Evolutionary conservation across 2,888 invertebrate genomes (phyloP), one percentile per base, ranked within the genome.

Genomic region (Pollenia angustigena): DNA sequence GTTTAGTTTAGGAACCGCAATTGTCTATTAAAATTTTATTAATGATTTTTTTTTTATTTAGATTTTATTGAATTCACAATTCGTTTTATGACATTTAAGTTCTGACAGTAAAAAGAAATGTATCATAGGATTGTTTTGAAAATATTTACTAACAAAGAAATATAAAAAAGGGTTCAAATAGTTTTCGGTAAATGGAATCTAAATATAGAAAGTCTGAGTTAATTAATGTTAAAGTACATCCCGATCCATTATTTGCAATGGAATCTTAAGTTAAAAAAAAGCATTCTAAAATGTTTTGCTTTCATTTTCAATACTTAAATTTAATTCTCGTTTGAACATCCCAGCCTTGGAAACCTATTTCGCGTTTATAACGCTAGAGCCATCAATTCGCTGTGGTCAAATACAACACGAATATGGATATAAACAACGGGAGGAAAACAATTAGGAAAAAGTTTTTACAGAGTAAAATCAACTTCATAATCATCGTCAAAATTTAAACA

Each of bases 1-100:
- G 7, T 81, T 81, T 60, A 60, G 8, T 69, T 76, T 76, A 82
- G 82, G 82, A 82, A 82, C 82, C 56, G 72, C 60, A 62, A 72
- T 54, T 64, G 60, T 81, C 16, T 79, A 11, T 69, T 42, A 46
- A 8, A 32, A n/a, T 18, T 79, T 52, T 9, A 42, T 18, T 42
- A 8, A 12, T 58, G 50, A 1, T 69, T 69, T 52, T 14, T 7
- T 4, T 50, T 50, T 50, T 2, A 9, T 64, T 52, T 62, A 52
- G 6, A 46, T 62, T 42, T 50, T 46, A 16, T 64, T 48, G 11
- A 14, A 66, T 56, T 68, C 18, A 40, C 16, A 56, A 62, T 58
- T 40, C 14, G n/a, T 48, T 62, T 75, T 75, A 56, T 32, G 46
- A 48, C 10, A 54, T 64, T 42, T 44, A 64, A 60, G 4, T 52